phyloP scores from a whole-genome alignment of 2,888 invertebrate genomes.

The Pseudococcus viburni region DNA sequence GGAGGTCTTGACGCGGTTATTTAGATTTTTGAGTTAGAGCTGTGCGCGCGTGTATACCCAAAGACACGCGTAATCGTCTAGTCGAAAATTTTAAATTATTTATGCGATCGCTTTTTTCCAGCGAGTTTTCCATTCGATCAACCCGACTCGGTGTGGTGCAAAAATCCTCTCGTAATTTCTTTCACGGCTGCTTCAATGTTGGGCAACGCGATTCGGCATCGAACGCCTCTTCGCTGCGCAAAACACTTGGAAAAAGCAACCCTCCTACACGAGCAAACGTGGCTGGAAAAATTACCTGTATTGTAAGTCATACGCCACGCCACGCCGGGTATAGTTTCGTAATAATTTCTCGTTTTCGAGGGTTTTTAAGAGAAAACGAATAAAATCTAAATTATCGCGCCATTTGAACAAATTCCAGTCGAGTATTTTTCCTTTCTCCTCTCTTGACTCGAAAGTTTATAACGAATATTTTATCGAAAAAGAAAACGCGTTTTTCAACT shows the following conservation, averaged over 20 bases:
- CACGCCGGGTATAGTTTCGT: background rate
- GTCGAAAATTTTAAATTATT: constrained; percentile 22
- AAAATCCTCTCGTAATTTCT: background rate
- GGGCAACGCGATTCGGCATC: background rate
- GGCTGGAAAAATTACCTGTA: constrained; percentile 29
- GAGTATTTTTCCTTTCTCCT: background rate
- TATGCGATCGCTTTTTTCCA: background rate
- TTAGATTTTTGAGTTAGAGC: background rate
- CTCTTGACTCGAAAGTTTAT: background rate
- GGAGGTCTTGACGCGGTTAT: constrained; percentile 44
- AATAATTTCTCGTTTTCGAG: constrained; percentile 4
- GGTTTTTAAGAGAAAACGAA: background rate
- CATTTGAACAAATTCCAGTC: background rate
- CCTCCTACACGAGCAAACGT: background rate
- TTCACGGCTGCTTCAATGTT: background rate
- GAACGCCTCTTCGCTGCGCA: background rate
- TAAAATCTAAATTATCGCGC: constrained; percentile 10
- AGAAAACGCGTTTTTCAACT: constrained; percentile 50
- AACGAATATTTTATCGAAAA: constrained; percentile 42
- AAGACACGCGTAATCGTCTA: constrained; percentile 8
- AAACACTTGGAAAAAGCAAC: background rate
- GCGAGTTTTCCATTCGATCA: background rate
- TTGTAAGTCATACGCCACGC: background rate
- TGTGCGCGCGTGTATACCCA: background rate
- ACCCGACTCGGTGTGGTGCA: no score